A percentile compares a stretch with the other conserved stretches of the same genome.
Evolutionary conservation across 2,797 vertebrate species (phyloP).

Genomic region (Chloroceryle amazona): DNA sequence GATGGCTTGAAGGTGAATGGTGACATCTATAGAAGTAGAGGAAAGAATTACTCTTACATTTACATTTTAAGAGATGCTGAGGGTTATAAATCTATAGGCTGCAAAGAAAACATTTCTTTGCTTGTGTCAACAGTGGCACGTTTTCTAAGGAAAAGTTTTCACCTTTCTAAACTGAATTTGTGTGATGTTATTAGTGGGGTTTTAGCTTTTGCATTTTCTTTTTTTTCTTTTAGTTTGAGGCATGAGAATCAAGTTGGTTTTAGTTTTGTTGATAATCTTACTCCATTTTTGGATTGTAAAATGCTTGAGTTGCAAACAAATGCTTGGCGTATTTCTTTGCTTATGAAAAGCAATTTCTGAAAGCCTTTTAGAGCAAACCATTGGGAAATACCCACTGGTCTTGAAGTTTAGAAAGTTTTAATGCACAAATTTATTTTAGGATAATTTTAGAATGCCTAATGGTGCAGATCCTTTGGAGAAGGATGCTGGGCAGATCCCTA

Average conservation of each 20-base stretch:
- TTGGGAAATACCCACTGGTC: background rate
- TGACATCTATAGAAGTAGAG: background rate
- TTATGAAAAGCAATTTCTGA: background rate
- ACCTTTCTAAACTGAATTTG: background rate
- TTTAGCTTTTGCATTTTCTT: background rate
- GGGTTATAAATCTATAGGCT: background rate
- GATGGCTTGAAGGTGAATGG: background rate
- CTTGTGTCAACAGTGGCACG: background rate
- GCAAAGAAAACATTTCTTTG: background rate
- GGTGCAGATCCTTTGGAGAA: background rate
- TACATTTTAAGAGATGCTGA: background rate
- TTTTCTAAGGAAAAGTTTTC: background rate
- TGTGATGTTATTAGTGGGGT: background rate
- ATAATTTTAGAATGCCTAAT: background rate
- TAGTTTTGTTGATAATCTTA: background rate
- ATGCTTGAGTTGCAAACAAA: background rate
- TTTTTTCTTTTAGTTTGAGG: background rate
- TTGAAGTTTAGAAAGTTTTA: background rate
- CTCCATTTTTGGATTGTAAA: background rate
- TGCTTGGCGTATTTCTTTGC: background rate
- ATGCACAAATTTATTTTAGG: background rate
- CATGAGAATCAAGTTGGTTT: background rate
- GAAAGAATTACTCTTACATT: background rate
- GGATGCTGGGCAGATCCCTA: background rate
- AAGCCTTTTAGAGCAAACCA: background rate